Base-by-base conservation (phyloP, 2,888 invertebrate species). In the Lasioglossum villosulum region DNA sequence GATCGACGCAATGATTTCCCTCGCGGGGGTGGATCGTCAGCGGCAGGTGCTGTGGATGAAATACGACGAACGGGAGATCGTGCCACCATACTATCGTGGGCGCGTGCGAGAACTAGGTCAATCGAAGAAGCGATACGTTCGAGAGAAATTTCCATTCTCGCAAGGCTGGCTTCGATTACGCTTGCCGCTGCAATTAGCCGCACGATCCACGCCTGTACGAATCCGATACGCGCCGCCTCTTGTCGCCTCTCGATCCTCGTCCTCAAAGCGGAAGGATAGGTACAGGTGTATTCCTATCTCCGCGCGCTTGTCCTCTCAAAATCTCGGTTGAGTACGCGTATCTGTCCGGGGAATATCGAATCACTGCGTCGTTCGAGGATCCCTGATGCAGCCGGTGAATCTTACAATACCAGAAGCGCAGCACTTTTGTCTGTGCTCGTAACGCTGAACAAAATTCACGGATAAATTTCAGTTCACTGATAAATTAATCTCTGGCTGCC, bases 101-200 rank as follows among this genome's bases (percentile, higher is more conserved):
- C 37, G 23, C 63, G 70, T 70, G 74, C 71, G 56, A 56, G 56
- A 90, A 88, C 85, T 90, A 84, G 90, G 90, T 90, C 90, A 85
- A 90, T 90, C 88, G 90, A 86, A 90, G 87, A 86, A 84, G 82
- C 87, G 83, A 89, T 88, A 86, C 76, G 76, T 89, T 82, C 72
- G 73, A 86, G 83, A 80, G 82, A 88, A 90, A 82, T 88, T 89
- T 87, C 90, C 88, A 90, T 89, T 87, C 85, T 88, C 86, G 80
- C 84, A 83, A 89, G 82, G 63, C 83, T 86, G 82, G 70, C 63
- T 84, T 63, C 84, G 88, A 89, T 86, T 78, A 80, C 84, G 74
- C 77, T 81, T 63, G 78, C 34, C 83, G 75, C 8, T 86, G 80
- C 88, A 88, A 89, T 89, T 86, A 89, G 75, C 79, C 52, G 59